Percentiles rank a stretch among this genome's conserved stretches.
Evolutionary conservation across 2,113 vertebrate genomes (phyloP).

Genomic region (Brachyhypopomus occidentalis): DNA sequence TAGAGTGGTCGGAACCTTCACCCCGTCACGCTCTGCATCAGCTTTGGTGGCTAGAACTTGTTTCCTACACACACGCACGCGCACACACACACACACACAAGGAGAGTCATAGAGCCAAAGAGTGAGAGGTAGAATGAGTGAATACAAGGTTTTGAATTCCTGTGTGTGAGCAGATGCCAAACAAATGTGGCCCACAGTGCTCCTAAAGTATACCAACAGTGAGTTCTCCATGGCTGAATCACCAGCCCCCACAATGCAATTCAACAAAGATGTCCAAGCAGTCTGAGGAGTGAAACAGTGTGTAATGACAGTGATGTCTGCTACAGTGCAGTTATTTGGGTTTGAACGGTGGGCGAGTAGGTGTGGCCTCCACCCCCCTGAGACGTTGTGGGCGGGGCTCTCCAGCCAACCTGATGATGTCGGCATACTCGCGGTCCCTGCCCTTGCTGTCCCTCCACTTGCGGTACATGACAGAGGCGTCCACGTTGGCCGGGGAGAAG

Average conservation of each 20-base stretch:
- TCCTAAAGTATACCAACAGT: too few species aligned
- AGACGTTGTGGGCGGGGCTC: too few species aligned
- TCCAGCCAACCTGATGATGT: conserved; percentile 87
- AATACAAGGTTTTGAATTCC: neutral
- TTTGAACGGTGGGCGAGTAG: too few species aligned
- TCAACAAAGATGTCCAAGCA: too few species aligned
- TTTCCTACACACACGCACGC: conserved; percentile 73
- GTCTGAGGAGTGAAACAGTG: too few species aligned
- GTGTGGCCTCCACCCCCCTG: too few species aligned
- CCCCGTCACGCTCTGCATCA: conserved; percentile 88
- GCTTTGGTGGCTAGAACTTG: conserved; percentile 92
- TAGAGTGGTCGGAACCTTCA: conserved; percentile 91
- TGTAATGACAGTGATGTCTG: too few species aligned
- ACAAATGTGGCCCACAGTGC: too few species aligned
- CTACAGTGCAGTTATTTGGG: too few species aligned
- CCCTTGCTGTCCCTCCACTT: conserved; percentile 97
- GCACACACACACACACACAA: accelerated
- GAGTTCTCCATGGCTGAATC: too few species aligned
- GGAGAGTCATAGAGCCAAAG: neutral
- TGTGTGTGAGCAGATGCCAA: neutral
- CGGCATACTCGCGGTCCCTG: conserved; percentile 89
- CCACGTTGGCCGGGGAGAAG: conserved; percentile 93
- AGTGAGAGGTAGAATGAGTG: too few species aligned
- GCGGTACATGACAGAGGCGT: conserved; percentile 96
- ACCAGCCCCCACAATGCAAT: too few species aligned